Evolutionary conservation across 2,888 invertebrate species (phyloP).

Genomic region (Zhuqinia jingwanae): DNA sequence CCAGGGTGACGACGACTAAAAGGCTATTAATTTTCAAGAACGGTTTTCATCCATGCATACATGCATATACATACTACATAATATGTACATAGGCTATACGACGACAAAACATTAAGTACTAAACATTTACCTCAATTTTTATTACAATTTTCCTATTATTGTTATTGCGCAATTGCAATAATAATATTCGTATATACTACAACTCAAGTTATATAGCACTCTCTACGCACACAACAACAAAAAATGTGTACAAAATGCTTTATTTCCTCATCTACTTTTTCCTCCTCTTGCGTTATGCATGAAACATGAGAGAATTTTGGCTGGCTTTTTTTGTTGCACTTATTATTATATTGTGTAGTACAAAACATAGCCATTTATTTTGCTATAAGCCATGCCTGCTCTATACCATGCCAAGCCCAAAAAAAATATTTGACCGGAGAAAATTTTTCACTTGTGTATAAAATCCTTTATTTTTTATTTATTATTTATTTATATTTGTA

Average conservation of each 20-base stretch:
- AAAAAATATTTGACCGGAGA: slow-evolving; percentile 50
- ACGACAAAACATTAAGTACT: slow-evolving; percentile 19
- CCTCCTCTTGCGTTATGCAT: slow-evolving; percentile 57
- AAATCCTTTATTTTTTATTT: no score
- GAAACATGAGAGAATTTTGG: slow-evolving; percentile 52
- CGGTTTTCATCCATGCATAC: background rate
- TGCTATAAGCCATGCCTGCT: background rate
- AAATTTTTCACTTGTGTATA: slow-evolving; percentile 45
- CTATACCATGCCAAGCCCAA: slow-evolving; percentile 61
- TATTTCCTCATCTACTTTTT: slow-evolving; percentile 48
- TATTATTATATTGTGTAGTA: no score
- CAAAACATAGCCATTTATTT: background rate
- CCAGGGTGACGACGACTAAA: slow-evolving; percentile 60
- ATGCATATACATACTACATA: background rate
- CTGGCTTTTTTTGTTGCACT: slow-evolving; percentile 26
- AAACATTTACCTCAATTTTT: slow-evolving; percentile 30
- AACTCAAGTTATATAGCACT: background rate
- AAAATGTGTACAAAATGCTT: slow-evolving; percentile 38
- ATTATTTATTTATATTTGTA: slow-evolving; percentile 43
- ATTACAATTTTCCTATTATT: slow-evolving; percentile 43
- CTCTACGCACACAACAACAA: background rate
- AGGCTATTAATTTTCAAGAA: slow-evolving; percentile 58
- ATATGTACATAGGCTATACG: background rate
- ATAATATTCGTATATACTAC: background rate
- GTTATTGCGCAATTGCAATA: slow-evolving; percentile 45